Evolutionary conservation across 2,888 invertebrate species (phyloP).

Genomic region (Drosophila heteroneura): DNA sequence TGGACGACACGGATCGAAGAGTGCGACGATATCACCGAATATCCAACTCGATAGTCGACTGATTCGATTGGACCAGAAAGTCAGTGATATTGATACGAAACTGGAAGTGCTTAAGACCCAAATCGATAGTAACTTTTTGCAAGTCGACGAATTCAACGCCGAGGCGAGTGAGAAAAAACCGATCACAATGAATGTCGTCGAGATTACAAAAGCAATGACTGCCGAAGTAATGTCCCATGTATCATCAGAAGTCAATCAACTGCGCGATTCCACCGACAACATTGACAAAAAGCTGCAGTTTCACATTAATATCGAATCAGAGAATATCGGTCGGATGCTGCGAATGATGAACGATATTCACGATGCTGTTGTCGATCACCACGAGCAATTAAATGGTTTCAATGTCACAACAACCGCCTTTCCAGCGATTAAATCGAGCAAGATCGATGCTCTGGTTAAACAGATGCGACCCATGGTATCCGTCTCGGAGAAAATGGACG

Average conservation of each 20-base stretch:
- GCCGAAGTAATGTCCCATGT: conserved; percentile 92
- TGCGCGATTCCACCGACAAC: conserved; percentile 91
- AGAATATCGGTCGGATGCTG: conserved; percentile 92
- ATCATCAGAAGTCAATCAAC: conserved; percentile 92
- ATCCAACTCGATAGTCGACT: conserved; percentile 88
- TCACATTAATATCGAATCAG: conserved; percentile 93
- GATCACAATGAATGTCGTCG: conserved; percentile 92
- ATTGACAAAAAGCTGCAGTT: conserved; percentile 94
- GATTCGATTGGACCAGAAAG: conserved; percentile 92
- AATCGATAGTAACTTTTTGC: conserved; percentile 92
- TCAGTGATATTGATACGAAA: conserved; percentile 93
- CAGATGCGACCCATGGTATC: conserved; percentile 94
- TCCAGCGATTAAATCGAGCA: conserved; percentile 88
- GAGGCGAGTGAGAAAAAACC: conserved; percentile 95
- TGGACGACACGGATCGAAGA: conserved; percentile 59
- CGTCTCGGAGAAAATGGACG: conserved; percentile 95
- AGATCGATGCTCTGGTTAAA: conserved; percentile 92
- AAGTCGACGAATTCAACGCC: conserved; percentile 93
- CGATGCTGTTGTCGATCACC: conserved; percentile 92
- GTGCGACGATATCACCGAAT: conserved; percentile 48
- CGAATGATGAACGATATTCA: conserved; percentile 93
- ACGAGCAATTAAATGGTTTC: conserved; percentile 85
- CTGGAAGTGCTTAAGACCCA: conserved; percentile 92
- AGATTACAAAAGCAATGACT: conserved; percentile 93
- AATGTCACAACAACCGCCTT: conserved; percentile 88